Conservation (phyloP, 2,888 invertebrate species). For the Drosophila pegasa region DNA sequence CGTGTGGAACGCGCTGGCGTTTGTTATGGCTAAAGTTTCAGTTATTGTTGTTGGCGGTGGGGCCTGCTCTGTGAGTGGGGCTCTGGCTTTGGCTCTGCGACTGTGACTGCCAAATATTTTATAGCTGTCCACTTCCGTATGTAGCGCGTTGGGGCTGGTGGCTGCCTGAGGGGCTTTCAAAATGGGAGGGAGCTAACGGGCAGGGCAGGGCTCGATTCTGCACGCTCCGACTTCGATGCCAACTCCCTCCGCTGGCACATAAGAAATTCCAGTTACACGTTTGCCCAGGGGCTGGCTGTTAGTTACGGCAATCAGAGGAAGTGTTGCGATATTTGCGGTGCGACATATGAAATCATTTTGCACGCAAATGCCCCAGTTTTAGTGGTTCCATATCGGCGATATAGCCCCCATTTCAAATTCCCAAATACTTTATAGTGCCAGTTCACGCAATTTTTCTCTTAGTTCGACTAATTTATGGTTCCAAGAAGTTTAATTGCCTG, state of each 20-base stretch:
- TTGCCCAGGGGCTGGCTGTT: slow-evolving; percentile 35
- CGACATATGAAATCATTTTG: slow-evolving; percentile 50
- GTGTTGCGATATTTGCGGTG: slow-evolving; percentile 59
- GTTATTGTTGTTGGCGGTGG: slow-evolving; percentile 25
- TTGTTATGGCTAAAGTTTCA: slow-evolving; percentile 70
- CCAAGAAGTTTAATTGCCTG: not conserved
- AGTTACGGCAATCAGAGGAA: slow-evolving; percentile 58
- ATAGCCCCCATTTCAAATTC: slow-evolving; percentile 3
- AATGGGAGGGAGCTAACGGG: slow-evolving; percentile 5
- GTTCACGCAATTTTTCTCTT: slow-evolving; percentile 40
- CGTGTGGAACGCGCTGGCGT: slow-evolving; percentile 25
- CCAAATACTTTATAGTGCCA: slow-evolving; percentile 37
- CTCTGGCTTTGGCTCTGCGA: slow-evolving; percentile 17
- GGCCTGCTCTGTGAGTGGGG: slow-evolving; percentile 13
- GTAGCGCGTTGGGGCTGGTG: not conserved
- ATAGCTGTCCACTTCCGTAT: slow-evolving; percentile 65
- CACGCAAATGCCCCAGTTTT: slow-evolving; percentile 35
- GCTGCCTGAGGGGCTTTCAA: slow-evolving; percentile 5
- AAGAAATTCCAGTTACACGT: slow-evolving; percentile 25
- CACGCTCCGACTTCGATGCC: not conserved
- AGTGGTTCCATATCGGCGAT: slow-evolving; percentile 14
- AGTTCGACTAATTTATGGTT: slow-evolving; percentile 1
- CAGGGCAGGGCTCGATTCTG: not conserved
- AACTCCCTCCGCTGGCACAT: not conserved
- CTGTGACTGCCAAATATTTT: slow-evolving; percentile 50